Base-by-base conservation (phyloP, 2,113 vertebrate genomes). In the Ceyx melanurus region DNA sequence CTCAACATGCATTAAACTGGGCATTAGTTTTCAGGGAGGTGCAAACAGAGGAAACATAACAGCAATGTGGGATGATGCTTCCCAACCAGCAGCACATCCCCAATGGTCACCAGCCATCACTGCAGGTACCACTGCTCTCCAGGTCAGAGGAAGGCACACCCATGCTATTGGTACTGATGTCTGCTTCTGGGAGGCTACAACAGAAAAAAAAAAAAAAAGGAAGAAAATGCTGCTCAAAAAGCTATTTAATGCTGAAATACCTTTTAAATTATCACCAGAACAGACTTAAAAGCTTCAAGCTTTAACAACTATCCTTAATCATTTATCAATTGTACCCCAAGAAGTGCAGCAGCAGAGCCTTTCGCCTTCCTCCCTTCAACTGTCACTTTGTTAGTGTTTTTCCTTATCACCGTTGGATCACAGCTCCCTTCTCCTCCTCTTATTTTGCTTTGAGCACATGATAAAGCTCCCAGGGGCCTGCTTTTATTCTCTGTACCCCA, bases 1-100 rank as follows among this genome's bases (percentile, higher is more conserved):
- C 10, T 67, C 33, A 12, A 10, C 2, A 1, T 0, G 0, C 0
- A 0, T n/a, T 33, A 22, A 15, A 71, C 12, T 15, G 11, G 20
- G 29, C 20, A 17, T 23, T 15, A 37, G 5, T 4, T 77, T 77
- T 74, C 50, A 71, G 53, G 48, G 53, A 71, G 26, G 9, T 60
- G 18, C 10, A 51, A 66, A 33, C 11, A 67, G 43, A 88, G 29
- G 43, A 81, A 62, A 74, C 8, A 5, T 3, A 20, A 45, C 15
- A 64, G 15, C 25, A 29, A 5, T 4, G 18, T 7, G 35, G 28
- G 43, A 43, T 22, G 25, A 29, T 86, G 13, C 28, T 51, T 89
- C 25, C 40, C 57, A 64, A 62, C 29, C 43, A 67, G 13, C 9
- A 54, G 3, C 8, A 2, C 15, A 23, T 20, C 18, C 58, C 29